Evolutionary conservation across 2,113 vertebrate genomes (phyloP).

Genomic region (Stercorarius parasiticus): DNA sequence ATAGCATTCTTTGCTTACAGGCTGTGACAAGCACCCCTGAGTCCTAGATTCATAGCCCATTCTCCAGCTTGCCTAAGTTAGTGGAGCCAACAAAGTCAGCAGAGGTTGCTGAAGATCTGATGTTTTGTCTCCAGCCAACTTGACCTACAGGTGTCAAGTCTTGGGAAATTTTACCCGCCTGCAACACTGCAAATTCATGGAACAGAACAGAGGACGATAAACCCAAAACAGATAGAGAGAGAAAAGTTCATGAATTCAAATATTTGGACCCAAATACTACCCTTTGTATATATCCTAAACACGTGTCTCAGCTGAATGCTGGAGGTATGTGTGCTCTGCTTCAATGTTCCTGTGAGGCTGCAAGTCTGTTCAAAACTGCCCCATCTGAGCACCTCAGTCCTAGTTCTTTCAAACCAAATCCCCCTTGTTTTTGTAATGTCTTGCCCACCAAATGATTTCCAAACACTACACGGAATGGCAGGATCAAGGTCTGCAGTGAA

Average conservation of each 20-base stretch:
- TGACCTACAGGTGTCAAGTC: neutral
- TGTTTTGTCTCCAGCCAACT: neutral
- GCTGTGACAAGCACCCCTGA: neutral
- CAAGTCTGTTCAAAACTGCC: neutral
- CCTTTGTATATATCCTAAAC: neutral
- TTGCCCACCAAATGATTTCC: neutral
- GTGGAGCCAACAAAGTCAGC: neutral
- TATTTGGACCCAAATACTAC: neutral
- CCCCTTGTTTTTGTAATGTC: neutral
- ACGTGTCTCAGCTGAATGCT: fast-evolving
- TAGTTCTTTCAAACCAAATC: neutral
- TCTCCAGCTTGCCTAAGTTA: neutral
- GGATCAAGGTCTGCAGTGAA: neutral
- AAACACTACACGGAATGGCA: neutral
- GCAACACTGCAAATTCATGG: neutral
- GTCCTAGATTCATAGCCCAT: neutral
- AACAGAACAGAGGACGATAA: neutral
- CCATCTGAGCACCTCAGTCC: neutral
- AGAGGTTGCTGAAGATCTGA: neutral
- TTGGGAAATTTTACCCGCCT: neutral
- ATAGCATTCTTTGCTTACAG: neutral
- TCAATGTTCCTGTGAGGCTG: neutral
- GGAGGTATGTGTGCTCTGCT: neutral
- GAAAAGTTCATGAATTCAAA: neutral
- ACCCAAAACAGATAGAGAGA: neutral